Base-by-base conservation (phyloP, 2,888 invertebrate genomes). In the Drosophila neoperkinsi region DNA sequence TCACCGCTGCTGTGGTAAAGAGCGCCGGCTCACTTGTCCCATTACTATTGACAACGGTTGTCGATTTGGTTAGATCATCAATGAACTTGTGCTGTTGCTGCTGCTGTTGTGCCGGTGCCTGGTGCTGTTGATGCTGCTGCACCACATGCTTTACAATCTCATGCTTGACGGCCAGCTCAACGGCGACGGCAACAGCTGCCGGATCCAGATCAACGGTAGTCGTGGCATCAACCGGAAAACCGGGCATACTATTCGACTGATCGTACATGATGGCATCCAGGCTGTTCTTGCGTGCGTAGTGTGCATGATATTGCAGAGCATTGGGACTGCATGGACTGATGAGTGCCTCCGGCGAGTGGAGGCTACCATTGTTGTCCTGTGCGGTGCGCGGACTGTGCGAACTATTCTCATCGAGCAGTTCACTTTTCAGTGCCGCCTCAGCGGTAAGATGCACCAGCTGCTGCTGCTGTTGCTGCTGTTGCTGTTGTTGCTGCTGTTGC, bases 381-480 rank as follows among this genome's bases (percentile, higher is more conserved):
- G 82, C 87, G 4, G 84, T 88, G 9, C 91, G 62, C 5, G 93
- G 91, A 68, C 90, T 91, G 92, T 96, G 96, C 88, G 96, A 96
- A 80, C 94, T 95, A 82, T 94, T 95, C 74, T 97, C 97, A 91
- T 97, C 97, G 46, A 95, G 92, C 55, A 96, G 94, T 93, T 96
- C 95, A 55, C 95, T 95, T 92, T 96, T 96, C 53, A 96, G 93
- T 16, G 94, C 90, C 2, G 94, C 94, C 68, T 94, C 91, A 7
- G 94, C 74, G 25, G 11, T 72, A 9, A 91, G 60, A 57, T 91
- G 90, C n/a, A 82, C 90, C 79, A 91, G 60, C 52, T 92, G 92
- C 28, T 53, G 52, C 46, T 92, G 92, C 1, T 43, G 43, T 0
- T 43, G 41, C 41, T 46, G 43, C 3, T 46, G 92, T 2, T 41